These are phyloP conservation scores for Dicranocentrus wangi DNA, from an alignment of 2,888 invertebrate species.

Conservation along the genomic window DNA sequence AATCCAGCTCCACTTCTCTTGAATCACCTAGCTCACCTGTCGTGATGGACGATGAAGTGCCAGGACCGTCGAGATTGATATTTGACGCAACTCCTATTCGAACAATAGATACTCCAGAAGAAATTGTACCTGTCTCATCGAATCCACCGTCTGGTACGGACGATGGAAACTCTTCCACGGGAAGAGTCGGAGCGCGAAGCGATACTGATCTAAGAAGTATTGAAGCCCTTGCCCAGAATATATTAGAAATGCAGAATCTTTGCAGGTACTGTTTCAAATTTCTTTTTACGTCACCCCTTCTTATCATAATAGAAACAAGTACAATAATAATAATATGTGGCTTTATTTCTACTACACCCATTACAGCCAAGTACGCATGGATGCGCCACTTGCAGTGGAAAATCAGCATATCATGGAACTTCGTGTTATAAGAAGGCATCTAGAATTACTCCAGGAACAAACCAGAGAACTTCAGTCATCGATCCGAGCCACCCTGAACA, in stretches of 20 bases:
- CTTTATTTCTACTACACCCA: too few relatives aligned
- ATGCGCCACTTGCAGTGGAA: conserved; percentile 70
- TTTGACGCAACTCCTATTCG: conserved; percentile 25
- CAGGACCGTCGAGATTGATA: conserved; percentile 65
- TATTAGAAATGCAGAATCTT: conserved; percentile 72
- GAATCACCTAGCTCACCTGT: conserved; percentile 43
- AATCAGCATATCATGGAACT: conserved; percentile 71
- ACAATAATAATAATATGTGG: too few relatives aligned
- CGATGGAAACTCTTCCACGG: conserved; percentile 21
- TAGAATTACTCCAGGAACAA: conserved; percentile 72
- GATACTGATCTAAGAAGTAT: conserved; percentile 68
- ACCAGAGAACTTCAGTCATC: conserved; percentile 71
- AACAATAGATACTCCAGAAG: conserved; percentile 1
- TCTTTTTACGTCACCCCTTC: too few relatives aligned
- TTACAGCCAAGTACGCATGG: conserved; percentile 69
- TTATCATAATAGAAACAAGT: too few relatives aligned
- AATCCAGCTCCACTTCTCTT: conserved; percentile 24
- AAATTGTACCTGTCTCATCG: neutral
- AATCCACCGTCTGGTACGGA: conserved; percentile 30
- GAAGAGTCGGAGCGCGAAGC: conserved; percentile 28
- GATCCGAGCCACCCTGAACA: conserved; percentile 70
- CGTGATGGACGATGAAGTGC: conserved; percentile 63
- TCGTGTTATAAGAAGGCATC: conserved; percentile 69
- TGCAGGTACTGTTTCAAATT: conserved; percentile 71
- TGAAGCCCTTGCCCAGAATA: conserved; percentile 72